A percentile compares a stretch with the other conserved stretches of the same genome.
Evolutionary conservation across 2,113 vertebrate genomes (phyloP).

Genomic region (Microtus montanus): DNA sequence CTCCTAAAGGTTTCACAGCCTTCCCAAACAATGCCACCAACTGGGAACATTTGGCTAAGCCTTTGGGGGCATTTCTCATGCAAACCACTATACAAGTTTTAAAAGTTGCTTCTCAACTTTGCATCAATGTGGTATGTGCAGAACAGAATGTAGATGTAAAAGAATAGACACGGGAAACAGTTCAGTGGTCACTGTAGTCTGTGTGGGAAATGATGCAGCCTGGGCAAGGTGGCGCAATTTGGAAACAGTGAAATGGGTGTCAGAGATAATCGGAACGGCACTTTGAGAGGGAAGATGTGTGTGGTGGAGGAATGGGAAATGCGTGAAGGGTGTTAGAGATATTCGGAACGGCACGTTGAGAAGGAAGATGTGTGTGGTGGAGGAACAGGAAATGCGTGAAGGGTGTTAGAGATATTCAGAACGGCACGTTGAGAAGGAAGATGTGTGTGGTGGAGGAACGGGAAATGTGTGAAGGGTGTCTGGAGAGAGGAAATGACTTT

Average conservation of each 20-base stretch:
- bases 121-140: background rate
- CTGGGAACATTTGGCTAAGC: background rate
- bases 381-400: background rate
- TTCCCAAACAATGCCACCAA: background rate
- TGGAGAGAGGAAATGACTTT: background rate
- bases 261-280: background rate
- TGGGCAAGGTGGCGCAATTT: background rate
- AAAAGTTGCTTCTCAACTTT: background rate
- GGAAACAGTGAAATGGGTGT: background rate
- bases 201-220: background rate
- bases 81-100: background rate
- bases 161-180: background rate
- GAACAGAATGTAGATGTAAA: background rate
- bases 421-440: rapidly evolving
- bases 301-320: background rate
- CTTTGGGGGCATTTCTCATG: background rate
- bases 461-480: background rate
- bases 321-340: background rate
- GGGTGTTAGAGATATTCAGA: background rate
- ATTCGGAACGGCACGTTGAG: rapidly evolving
- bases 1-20: background rate
- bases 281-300: background rate
- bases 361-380: background rate
- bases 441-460: background rate
- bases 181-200: background rate